Evolutionary conservation across 2,113 vertebrate genomes (phyloP), one percentile per base, ranked within the genome.

Genomic region (Sula dactylatra): DNA sequence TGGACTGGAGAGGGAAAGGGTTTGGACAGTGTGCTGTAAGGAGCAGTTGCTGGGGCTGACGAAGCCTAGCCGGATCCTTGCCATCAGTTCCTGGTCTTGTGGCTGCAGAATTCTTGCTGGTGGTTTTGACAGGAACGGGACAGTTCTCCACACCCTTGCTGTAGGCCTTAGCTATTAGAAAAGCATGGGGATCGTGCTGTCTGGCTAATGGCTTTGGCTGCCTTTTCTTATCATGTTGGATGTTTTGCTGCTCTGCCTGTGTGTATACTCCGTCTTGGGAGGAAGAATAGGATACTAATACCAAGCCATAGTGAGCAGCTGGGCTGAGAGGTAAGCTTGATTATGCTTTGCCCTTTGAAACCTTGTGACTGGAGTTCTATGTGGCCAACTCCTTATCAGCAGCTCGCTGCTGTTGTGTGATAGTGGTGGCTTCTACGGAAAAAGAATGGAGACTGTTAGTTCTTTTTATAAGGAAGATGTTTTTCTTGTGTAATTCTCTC

Each of bases 311-410:
- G 38, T 0, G 1, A 83, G 64, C 72, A 81, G 83, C 42, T 16
- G 50, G 81, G 19, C 56, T 56, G 36, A 56, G 67, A 58, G 56
- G 73, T 71, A 47, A 87, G 40, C 69, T 82, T 29, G 13, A 5
- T 79, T 85, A 66, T 73, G 34, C 67, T 87, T 85, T 95, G 84
- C 89, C 81, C 81, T 93, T 96, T 93, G 84, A 70, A 94, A 80
- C 61, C 69, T 92, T 0, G 1, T 91, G 89, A 62, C 62, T 82
- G 59, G 49, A 84, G 26, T 66, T 74, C 22, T 76, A 36, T 44
- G 66, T 38, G 54, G 66, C 78, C 89, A 91, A 1, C 58, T 72
- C 81, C 78, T 96, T 97, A 96, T 89, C 94, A 73, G 83, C 77
- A 49, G 56, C 82, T 66, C 0, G 0, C 84, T 90, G 70, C 45